Evolutionary conservation across 2,113 vertebrate species (phyloP).

Genomic region (Noctilio leporinus): DNA sequence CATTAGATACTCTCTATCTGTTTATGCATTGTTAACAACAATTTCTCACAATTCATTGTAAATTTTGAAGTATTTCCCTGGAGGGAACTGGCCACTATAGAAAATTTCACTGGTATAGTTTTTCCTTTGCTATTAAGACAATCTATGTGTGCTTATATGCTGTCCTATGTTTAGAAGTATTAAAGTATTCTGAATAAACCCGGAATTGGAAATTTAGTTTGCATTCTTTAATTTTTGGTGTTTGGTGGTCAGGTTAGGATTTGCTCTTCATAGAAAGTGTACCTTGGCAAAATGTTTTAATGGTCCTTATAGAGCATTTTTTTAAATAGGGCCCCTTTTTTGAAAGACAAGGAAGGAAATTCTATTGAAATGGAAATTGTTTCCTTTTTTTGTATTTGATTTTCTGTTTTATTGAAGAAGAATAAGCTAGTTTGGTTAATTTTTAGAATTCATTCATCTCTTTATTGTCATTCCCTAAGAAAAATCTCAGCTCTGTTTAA

Average conservation of each 20-base stretch:
- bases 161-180: neutral
- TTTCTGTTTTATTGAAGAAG: neutral
- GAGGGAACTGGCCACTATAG: neutral
- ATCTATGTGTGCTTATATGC: neutral
- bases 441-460: neutral
- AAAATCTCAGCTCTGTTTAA: neutral
- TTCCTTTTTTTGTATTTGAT: neutral
- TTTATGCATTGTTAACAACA: neutral
- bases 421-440: neutral
- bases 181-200: neutral
- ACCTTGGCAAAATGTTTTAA: neutral
- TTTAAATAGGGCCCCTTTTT: neutral
- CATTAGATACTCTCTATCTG: neutral
- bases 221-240: neutral
- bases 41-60: conserved; percentile 27
- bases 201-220: neutral
- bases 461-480: conserved; percentile 1
- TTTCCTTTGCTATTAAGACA: neutral
- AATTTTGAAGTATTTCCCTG: neutral
- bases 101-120: neutral
- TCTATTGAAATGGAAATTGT: neutral
- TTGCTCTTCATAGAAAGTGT: neutral
- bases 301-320: neutral
- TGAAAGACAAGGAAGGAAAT: neutral
- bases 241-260: neutral